Base-by-base conservation (phyloP, 2,113 vertebrate genomes). In the Ailuropoda melanoleuca region DNA sequence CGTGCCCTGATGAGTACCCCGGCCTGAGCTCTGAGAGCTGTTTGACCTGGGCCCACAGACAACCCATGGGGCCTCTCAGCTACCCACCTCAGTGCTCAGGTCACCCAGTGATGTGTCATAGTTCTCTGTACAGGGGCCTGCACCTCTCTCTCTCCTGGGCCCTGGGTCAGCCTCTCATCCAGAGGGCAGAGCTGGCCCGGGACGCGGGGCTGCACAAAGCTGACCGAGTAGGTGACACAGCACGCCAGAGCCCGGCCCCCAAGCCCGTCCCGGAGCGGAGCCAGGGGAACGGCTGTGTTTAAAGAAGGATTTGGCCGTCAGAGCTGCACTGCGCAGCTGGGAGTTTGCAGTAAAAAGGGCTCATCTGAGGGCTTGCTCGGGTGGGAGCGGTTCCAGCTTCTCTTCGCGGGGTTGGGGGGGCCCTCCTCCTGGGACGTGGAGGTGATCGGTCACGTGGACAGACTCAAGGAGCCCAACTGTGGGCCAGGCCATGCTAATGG, bases 101-200 rank as follows among this genome's bases (percentile, higher is more conserved):
- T 75, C 39, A 15, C 39, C 24, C 13, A 6, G 72, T 26, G 39
- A 46, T 39, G 26, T 0, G 39, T 74, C 39, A 46, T 13, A 26
- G 39, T 23, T 46, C 39, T 46, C 72, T 26, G 6, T 6, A 21
- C 55, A n/a, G 7, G n/a, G 34, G 8, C 66, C 17, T 17, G 0
- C 29, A 2, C 10, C 0, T 29, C 46, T 8, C 3, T 3, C n/a
- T 46, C 26, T 37, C n/a, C 19, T 14, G 7, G 37, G 23, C 19
- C 50, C 66, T 9, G 31, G 4, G 53, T 2, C 53, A 24, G 3
- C 39, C 72, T 29, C 39, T 74, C 70, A 43, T 43, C 37, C 37
- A 26, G 11, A 26, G 6, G 23, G 12, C 70, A 26, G 70, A 23
- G 70, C 70, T 4, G 37, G 8, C n/a, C n/a, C n/a, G 5, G n/a